Evolutionary conservation across 2,113 vertebrate species (phyloP).

Genomic region (Chaenocephalus aceratus): DNA sequence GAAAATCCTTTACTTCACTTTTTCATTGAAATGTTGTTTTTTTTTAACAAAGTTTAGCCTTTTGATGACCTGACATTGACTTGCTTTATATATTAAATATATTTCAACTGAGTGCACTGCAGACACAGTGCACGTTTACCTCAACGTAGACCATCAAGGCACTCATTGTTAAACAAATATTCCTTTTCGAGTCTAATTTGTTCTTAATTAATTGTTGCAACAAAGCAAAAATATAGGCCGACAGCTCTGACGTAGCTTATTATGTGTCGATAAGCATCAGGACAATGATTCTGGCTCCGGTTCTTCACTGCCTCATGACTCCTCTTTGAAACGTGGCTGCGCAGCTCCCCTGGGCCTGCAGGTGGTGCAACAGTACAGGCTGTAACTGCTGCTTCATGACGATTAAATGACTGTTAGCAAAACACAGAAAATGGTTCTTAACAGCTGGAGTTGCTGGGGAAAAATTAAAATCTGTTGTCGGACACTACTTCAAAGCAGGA

Average conservation of each 20-base stretch:
- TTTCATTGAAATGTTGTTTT: too few relatives aligned
- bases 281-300: background rate
- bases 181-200: too few relatives aligned
- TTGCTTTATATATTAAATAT: too few relatives aligned
- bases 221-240: background rate
- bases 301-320: slow-evolving; percentile 27
- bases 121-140: too few relatives aligned
- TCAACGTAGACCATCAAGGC: too few relatives aligned
- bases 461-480: slow-evolving; percentile 19
- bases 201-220: too few relatives aligned
- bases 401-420: slow-evolving; percentile 56
- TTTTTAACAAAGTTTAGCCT: too few relatives aligned
- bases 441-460: slow-evolving; percentile 18
- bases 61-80: too few relatives aligned
- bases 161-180: too few relatives aligned
- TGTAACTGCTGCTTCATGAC: slow-evolving; percentile 50
- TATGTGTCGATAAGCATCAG: background rate
- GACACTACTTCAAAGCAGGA: background rate
- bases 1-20: too few relatives aligned
- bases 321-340: slow-evolving; percentile 36
- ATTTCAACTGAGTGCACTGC: too few relatives aligned
- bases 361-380: slow-evolving; percentile 83
- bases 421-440: slow-evolving; percentile 44
- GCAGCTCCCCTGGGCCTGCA: slow-evolving; percentile 74
- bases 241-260: background rate